Evolutionary conservation across 2,888 invertebrate genomes (phyloP).

Genomic region (Pandemis cinnamomeana): DNA sequence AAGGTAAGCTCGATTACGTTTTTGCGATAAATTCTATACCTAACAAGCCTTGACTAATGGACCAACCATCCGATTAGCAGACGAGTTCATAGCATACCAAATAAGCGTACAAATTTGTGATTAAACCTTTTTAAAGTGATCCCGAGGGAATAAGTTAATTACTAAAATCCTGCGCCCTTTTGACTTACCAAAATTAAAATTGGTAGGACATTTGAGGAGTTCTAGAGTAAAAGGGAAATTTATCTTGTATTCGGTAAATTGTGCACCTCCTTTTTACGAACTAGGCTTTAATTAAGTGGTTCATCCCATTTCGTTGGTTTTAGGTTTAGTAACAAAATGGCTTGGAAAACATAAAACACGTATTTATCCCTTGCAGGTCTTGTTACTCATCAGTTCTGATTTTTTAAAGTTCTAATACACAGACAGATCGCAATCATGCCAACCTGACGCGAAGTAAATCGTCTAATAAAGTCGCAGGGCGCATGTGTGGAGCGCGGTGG

Average conservation of each 20-base stretch:
- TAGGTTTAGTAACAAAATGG: no score
- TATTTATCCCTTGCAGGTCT: no score
- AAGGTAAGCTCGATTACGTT: neutral
- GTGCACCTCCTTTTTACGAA: no score
- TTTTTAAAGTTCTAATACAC: neutral
- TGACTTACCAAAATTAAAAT: no score
- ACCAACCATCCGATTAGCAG: neutral
- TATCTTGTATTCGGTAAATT: no score
- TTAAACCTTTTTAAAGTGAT: neutral
- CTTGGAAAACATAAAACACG: no score
- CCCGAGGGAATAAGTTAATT: neutral
- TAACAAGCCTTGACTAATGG: conserved; percentile 20
- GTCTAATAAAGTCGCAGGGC: conserved; percentile 45
- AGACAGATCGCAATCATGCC: neutral
- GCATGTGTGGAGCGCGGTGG: conserved; percentile 43
- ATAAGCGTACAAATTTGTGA: conserved; percentile 1
- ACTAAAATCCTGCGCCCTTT: neutral
- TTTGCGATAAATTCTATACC: neutral
- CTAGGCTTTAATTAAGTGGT: no score
- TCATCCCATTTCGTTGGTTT: no score
- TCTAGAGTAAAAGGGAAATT: no score
- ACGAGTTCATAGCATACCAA: conserved; percentile 1
- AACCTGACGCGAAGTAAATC: neutral
- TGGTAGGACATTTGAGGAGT: no score
- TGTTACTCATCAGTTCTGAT: no score